These are phyloP conservation scores for Brevimyrus niger DNA, from an alignment of 2,113 vertebrate genomes.

Conservation along the genomic window DNA sequence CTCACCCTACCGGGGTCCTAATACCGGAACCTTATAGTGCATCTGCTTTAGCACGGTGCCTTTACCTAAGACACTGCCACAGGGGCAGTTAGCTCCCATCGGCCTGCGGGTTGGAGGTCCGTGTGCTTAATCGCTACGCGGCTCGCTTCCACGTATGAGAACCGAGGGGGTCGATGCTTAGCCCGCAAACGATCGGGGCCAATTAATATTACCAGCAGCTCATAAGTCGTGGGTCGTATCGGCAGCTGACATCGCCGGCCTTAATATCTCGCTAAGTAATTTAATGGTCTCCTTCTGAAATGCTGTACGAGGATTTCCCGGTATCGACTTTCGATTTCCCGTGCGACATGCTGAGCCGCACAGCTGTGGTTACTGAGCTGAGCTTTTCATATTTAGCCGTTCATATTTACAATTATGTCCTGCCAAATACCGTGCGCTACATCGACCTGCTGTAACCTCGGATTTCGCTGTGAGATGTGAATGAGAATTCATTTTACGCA, in stretches of 20 bases:
- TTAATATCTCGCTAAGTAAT: constrained; percentile 46
- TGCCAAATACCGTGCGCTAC: not conserved
- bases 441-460: not conserved
- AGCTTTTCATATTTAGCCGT: constrained; percentile 41
- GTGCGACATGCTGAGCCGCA: constrained; percentile 38
- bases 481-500: constrained; percentile 9
- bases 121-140: not conserved
- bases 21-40: not conserved
- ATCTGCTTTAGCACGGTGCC: not conserved
- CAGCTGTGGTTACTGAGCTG: constrained; percentile 40
- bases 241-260: constrained; percentile 40
- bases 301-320: constrained; percentile 37
- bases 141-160: not conserved
- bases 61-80: not conserved
- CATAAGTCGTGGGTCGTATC: constrained; percentile 44
- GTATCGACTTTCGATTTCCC: constrained; percentile 46
- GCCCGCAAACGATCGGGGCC: constrained; percentile 35
- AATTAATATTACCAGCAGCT: constrained; percentile 35
- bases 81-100: not conserved
- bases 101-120: not conserved
- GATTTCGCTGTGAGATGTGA: not conserved
- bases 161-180: not conserved
- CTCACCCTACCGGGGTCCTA: not conserved
- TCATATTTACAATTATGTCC: not conserved
- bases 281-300: constrained; percentile 43